These are phyloP conservation scores for Nomada fucata DNA, from an alignment of 2,888 invertebrate species.

Conservation along the genomic window DNA sequence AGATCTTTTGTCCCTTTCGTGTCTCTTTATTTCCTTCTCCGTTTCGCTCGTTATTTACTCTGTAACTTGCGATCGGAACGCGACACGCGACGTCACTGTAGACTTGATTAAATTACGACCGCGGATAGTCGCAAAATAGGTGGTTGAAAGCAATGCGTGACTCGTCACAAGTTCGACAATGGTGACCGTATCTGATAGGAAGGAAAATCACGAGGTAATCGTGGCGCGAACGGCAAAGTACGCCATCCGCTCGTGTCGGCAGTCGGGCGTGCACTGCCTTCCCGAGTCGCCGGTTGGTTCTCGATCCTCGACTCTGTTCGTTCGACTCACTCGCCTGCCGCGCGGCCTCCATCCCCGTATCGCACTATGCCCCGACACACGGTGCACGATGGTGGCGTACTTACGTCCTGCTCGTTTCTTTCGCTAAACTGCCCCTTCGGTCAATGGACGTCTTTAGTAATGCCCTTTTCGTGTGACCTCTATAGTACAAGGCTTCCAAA, in stretches of 20 bases:
- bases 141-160: conserved; percentile 58
- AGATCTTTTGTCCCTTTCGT: conserved; percentile 19
- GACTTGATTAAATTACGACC: conserved; percentile 3
- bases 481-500: background rate
- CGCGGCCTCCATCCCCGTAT: conserved; percentile 64
- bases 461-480: background rate
- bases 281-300: conserved; percentile 69
- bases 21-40: background rate
- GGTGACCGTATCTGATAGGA: conserved; percentile 69
- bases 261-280: conserved; percentile 84
- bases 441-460: background rate
- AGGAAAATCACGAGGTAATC: conserved; percentile 73
- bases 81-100: conserved; percentile 46
- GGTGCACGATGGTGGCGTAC: conserved; percentile 27
- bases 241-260: conserved; percentile 83
- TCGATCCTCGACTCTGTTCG: conserved; percentile 72
- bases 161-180: conserved; percentile 66
- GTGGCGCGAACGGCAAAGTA: conserved; percentile 73
- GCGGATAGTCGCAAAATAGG: conserved; percentile 35
- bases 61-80: conserved; percentile 5
- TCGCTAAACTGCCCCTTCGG: background rate
- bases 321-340: conserved; percentile 53
- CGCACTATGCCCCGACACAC: conserved; percentile 42
- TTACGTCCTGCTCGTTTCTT: conserved; percentile 29
- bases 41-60: conserved; percentile 21